phyloP scores from a whole-genome alignment of 2,113 vertebrate species.

The Cyphomyrus discorhynchus region DNA sequence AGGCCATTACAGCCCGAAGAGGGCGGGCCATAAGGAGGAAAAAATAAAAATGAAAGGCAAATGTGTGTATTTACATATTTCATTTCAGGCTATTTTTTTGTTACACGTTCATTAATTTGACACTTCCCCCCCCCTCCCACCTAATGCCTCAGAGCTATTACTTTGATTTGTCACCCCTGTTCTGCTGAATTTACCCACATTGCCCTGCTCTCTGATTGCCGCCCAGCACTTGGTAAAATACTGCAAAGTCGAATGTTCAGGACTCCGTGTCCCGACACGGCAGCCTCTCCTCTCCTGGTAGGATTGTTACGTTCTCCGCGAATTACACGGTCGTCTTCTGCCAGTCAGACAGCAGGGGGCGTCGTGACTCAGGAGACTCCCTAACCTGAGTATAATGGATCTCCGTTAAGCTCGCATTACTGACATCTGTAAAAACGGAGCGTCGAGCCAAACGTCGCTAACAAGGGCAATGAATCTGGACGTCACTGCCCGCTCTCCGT shows the following conservation, averaged over 20 bases:
- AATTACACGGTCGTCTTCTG: neutral
- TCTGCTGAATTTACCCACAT: conserved; percentile 60
- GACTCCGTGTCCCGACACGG: conserved; percentile 16
- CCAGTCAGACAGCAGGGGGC: neutral
- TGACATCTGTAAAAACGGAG: conserved; percentile 61
- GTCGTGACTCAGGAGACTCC: neutral
- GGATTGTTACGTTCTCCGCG: conserved; percentile 2
- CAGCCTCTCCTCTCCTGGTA: neutral
- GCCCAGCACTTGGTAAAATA: conserved; percentile 79
- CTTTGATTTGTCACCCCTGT: conserved; percentile 67
- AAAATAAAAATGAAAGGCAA: conserved; percentile 47
- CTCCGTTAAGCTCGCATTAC: conserved; percentile 62
- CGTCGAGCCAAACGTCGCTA: conserved; percentile 57
- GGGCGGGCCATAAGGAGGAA: neutral
- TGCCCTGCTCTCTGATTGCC: conserved; percentile 64
- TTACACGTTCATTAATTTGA: conserved; percentile 97
- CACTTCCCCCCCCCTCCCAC: conserved; percentile 79
- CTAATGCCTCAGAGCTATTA: conserved; percentile 91
- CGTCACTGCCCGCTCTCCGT: conserved; percentile 55
- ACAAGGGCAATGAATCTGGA: conserved; percentile 71
- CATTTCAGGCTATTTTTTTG: conserved; percentile 90
- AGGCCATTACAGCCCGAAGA: conserved; percentile 79
- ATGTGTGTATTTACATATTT: conserved; percentile 99
- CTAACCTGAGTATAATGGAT: conserved; percentile 60
- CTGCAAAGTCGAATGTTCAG: conserved; percentile 75